Base-by-base conservation (phyloP, 2,888 invertebrate genomes). In the Lasioglossum pauxillum region DNA sequence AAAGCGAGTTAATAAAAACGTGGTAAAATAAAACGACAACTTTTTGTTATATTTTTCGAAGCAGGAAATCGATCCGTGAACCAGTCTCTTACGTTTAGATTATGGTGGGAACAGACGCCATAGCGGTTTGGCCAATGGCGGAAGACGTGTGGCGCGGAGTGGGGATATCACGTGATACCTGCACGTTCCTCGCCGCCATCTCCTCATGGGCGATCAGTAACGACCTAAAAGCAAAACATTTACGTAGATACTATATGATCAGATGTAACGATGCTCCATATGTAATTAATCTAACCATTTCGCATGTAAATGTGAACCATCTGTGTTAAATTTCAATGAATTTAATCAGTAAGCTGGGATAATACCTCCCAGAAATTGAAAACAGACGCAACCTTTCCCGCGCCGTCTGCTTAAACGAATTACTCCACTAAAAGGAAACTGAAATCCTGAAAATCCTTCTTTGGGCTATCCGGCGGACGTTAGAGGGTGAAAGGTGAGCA, bases 401-500 rank as follows among this genome's bases (percentile, higher is more conserved):
- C 5, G n/a, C 38, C n/a, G 10, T 41, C 69, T 23, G 38, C 12
- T 69, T 23, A n/a, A 69, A 69, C 69, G 69, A 69, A 38, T 69
- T 41, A n/a, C 69, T 69, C n/a, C 23, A 38, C 38, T 41, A n/a
- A 69, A 23, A 38, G 38, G 69, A 69, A 69, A 23, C 67, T 19
- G 67, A 35, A 38, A 69, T 69, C 69, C 38, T 38, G 38, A 12
- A 27, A 69, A 41, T 69, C 41, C 69, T 41, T 69, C 38, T 69
- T 69, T 38, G 12, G n/a, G 5, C 38, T 23, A 41, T n/a, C 23
- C 38, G 12, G 10, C 5, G 38, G 23, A 69, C 5, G 69, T 69
- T 69, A n/a, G n/a, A 69, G 69, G 38, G 38, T 38, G 69, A 69
- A 69, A 38, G n/a, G 69, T 41, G 69, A 69, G 41, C 38, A n/a